These are phyloP conservation scores for Ochropleura plecta DNA, from an alignment of 2,888 invertebrate genomes.

Conservation along the genomic window DNA sequence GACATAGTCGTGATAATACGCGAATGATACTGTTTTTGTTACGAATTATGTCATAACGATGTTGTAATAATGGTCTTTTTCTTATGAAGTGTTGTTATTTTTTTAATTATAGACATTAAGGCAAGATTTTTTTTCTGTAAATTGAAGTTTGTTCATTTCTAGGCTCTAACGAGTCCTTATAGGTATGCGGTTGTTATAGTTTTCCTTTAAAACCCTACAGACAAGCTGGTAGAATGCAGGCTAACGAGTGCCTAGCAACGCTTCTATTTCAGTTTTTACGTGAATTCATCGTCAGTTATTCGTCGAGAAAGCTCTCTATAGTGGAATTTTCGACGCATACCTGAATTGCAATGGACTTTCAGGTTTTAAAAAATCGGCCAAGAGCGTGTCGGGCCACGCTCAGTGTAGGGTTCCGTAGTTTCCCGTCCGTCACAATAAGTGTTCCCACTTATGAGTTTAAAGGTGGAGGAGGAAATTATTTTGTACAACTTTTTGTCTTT, in stretches of 20 bases:
- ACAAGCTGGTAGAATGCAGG: neutral
- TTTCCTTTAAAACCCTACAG: neutral
- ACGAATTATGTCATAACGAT: constrained; percentile 55
- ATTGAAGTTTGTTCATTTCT: neutral
- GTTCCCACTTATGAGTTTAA: too few species aligned
- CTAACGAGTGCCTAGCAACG: neutral
- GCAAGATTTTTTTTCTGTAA: neutral
- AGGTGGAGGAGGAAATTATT: too few species aligned
- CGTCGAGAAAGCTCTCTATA: neutral
- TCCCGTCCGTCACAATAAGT: too few species aligned
- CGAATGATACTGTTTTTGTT: constrained; percentile 57
- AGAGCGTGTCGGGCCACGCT: too few species aligned
- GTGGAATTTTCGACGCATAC: neutral
- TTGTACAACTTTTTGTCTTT: too few species aligned
- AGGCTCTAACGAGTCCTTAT: neutral
- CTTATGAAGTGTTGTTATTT: constrained; percentile 33
- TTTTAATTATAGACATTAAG: constrained; percentile 29
- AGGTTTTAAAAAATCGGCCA: neutral
- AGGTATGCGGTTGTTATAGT: neutral
- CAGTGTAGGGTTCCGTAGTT: too few species aligned
- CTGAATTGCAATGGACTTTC: neutral
- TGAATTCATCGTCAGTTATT: neutral
- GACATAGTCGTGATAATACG: constrained; percentile 56
- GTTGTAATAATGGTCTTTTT: constrained; percentile 42
- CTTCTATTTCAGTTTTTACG: neutral